Base-by-base conservation (phyloP, 2,888 invertebrate species). In the Amblyjoppa proteus region DNA sequence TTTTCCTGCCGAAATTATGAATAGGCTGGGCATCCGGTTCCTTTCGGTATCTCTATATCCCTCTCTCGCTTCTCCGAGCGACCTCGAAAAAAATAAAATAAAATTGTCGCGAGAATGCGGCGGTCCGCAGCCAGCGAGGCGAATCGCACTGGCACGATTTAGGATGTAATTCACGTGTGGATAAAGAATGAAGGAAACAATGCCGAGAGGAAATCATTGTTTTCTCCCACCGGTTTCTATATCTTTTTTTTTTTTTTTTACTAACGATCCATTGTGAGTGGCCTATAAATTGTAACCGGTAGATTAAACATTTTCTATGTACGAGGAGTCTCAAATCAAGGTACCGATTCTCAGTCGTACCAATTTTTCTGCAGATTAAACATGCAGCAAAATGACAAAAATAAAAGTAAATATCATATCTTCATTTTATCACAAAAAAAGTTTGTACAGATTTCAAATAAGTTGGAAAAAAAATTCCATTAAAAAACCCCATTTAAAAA, bases 1-100 rank as follows among this genome's bases (percentile, higher is more conserved):
- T 81, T 85, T 85, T 68, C 82, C 81, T 70, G 28, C 76, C 79
- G 79, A 82, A 76, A 82, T 85, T 82, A 85, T 85, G 85, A 85
- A 85, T 82, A 82, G 85, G 70, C 76, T 82, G 82, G 85, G 79
- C 82, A 82, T 85, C 85, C 85, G 82, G 85, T 82, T 45, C 25
- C 49, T 45, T 53, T 58, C 58, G 13, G 49, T 53, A 13, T 66
- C 68, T 70, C 66, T 69, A 64, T 64, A 64, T 34, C 31, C 20
- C 51, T 64, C 56, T 7, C 34, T 76, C 70, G 38, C 51, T 79
- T 53, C 64, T 71, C 69, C 31, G 31, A 53, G 38, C 53, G 53
- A 34, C 75, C 58, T 74, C 58, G 69, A 25, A 79, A 79, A 71
- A 69, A 84, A 38, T 11, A 41, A 34, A 34, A 34, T 20, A 70